Base-by-base conservation (phyloP, 2,888 invertebrate genomes). In the Hymenopus coronatus region DNA sequence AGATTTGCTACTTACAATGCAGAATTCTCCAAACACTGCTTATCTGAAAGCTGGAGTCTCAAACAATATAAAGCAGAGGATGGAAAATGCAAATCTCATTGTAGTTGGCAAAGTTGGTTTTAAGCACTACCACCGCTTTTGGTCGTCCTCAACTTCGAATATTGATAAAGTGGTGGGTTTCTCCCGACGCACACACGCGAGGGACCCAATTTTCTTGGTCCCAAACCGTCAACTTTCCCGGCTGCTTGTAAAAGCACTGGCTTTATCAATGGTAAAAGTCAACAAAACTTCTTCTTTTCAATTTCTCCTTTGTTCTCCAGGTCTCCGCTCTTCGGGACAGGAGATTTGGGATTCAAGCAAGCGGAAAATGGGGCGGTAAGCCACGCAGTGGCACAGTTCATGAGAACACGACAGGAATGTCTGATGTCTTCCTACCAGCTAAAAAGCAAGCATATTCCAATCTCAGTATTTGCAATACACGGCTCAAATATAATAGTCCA, bases 201-300 rank as follows among this genome's bases (percentile, higher is more conserved):
- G 54, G 54, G 15, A 15, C 54, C 54, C 54, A 40, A 40, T 70
- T 70, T 70, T 70, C 54, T 25, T 20, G 54, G 54, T 70, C 54
- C 54, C 54, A 70, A 70, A 70, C 54, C 54, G 54, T 20, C 54
- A 70, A 70, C 54, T 70, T 70, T 25, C 54, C 54, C 25, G 54
- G 54, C 54, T 70, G 54, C 54, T 70, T 70, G 54, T 70, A 70
- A 70, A 70, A 70, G 54, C 54, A 70, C 54, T 70, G 54, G 54
- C 20, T 70, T 70, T 70, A 70, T 70, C 54, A 70, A 70, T 70
- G 54, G 84, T 25, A 25, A 84, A 84, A 84, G 84, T 84, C 84
- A 84, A 84, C 84, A 84, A 84, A 84, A 84, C 28, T 84, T 84
- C 84, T 84, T 84, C 83, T 28, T 28, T 84, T 84, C 84, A 84